Evolutionary conservation across 2,797 vertebrate genomes (phyloP).

Genomic region (Eupleurogrammus muticus): DNA sequence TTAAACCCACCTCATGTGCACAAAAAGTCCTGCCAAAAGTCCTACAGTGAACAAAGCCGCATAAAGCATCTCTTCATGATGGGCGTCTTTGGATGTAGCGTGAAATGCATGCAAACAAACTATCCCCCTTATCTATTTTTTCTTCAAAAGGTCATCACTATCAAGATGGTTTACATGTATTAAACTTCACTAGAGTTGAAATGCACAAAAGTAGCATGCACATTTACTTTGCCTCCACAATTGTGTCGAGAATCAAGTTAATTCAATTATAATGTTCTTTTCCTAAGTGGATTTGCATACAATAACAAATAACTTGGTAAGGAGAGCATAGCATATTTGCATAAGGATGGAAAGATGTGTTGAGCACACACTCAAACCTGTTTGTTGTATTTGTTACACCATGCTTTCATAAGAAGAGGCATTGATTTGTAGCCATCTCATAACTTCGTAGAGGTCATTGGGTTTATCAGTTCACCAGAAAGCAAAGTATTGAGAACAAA

Average conservation of each 20-base stretch:
- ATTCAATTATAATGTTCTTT: too few relatives aligned
- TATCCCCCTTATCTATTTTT: not conserved
- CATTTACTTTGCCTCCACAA: too few relatives aligned
- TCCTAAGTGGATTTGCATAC: too few relatives aligned
- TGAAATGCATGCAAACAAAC: too few relatives aligned
- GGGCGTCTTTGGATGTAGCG: not conserved
- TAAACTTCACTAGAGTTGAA: not conserved
- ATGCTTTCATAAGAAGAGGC: conserved; percentile 16
- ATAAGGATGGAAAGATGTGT: too few relatives aligned
- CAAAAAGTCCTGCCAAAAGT: too few relatives aligned
- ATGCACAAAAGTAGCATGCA: not conserved
- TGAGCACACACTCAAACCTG: too few relatives aligned
- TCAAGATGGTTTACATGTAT: conserved; percentile 7
- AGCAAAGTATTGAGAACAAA: conserved; percentile 38
- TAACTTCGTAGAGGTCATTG: conserved; percentile 58
- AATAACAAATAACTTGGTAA: too few relatives aligned
- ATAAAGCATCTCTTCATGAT: not conserved
- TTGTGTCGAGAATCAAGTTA: too few relatives aligned
- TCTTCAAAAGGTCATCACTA: conserved; percentile 8
- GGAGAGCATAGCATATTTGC: too few relatives aligned
- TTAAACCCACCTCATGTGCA: not conserved
- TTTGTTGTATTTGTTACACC: conserved; percentile 12
- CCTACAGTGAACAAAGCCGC: too few relatives aligned
- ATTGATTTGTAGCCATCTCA: conserved; percentile 30
- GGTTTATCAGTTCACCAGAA: conserved; percentile 46